Evolutionary conservation across 2,797 vertebrate genomes (phyloP).

Genomic region (Xerus rutilus): DNA sequence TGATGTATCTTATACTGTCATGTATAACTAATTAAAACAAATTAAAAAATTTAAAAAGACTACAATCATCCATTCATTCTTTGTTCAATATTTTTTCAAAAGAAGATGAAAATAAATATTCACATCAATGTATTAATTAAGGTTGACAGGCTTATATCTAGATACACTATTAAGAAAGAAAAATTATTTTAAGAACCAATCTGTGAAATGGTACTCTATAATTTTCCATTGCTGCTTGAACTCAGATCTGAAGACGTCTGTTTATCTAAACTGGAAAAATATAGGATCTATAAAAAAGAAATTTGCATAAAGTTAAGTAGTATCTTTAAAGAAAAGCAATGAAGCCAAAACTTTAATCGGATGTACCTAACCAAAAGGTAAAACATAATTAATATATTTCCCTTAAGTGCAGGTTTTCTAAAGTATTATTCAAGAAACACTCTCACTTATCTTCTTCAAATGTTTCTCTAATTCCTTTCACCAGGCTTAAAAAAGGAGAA

Average conservation of each 20-base stretch:
- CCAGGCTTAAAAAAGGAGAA: background rate
- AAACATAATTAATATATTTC: background rate
- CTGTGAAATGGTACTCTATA: background rate
- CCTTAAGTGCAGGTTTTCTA: background rate
- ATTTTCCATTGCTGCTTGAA: background rate
- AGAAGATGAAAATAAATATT: slow-evolving; percentile 16
- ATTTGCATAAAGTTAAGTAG: background rate
- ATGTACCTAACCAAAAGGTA: background rate
- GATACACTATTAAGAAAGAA: background rate
- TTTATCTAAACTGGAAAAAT: background rate
- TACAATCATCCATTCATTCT: background rate
- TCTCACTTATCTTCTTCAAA: background rate
- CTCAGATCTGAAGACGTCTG: background rate
- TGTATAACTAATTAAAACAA: no score
- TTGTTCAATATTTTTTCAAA: background rate
- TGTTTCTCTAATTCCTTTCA: slow-evolving; percentile 12
- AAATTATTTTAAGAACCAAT: background rate
- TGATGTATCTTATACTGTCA: no score
- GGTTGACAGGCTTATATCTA: background rate
- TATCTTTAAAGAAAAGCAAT: background rate
- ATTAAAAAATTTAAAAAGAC: background rate
- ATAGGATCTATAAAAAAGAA: background rate
- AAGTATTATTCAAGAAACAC: slow-evolving; percentile 21
- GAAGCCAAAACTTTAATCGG: background rate
- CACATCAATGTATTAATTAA: background rate